A percentile compares a stretch with the other conserved stretches of the same genome.
These are phyloP conservation scores for Palythoa heliodiscus DNA, from an alignment of 92 coral and sea anemone genomes.

Conservation along the genomic window DNA sequence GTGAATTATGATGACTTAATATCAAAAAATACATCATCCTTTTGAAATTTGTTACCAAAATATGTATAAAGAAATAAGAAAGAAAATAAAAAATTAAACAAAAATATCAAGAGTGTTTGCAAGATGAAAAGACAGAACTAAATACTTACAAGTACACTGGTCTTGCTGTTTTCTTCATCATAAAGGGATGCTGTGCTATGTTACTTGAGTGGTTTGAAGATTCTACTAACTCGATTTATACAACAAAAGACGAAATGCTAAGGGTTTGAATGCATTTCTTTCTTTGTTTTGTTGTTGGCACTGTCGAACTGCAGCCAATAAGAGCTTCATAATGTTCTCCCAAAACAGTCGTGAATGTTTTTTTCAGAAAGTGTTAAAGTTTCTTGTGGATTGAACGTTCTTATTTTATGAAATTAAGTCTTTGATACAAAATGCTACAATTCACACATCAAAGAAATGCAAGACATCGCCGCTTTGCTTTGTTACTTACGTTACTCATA, in stretches of 20 bases:
- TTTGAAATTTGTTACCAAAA: slow-evolving; percentile 3
- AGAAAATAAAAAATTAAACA: not conserved
- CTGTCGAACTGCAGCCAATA: not conserved
- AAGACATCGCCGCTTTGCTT: not conserved
- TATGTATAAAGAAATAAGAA: not conserved
- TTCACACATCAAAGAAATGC: not conserved
- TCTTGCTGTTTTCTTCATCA: slow-evolving; percentile 19
- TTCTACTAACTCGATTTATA: not conserved
- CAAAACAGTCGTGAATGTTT: not conserved
- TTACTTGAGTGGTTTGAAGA: slow-evolving; percentile 25
- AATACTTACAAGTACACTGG: slow-evolving; percentile 30
- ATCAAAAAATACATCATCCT: not conserved
- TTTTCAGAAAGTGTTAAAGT: not conserved
- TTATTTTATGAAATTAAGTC: not conserved
- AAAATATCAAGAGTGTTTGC: not conserved
- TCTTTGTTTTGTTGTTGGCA: not conserved
- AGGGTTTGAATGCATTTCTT: not conserved
- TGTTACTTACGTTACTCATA: too few relatives aligned
- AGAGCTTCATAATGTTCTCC: not conserved
- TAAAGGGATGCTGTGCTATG: not conserved
- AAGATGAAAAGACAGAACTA: not conserved
- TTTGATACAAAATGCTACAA: not conserved
- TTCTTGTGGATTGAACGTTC: not conserved
- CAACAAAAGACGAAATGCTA: not conserved
- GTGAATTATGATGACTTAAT: not conserved